These are phyloP conservation scores for Onychomys leucogaster DNA, from an alignment of 2,797 vertebrate genomes.

Conservation along the genomic window DNA sequence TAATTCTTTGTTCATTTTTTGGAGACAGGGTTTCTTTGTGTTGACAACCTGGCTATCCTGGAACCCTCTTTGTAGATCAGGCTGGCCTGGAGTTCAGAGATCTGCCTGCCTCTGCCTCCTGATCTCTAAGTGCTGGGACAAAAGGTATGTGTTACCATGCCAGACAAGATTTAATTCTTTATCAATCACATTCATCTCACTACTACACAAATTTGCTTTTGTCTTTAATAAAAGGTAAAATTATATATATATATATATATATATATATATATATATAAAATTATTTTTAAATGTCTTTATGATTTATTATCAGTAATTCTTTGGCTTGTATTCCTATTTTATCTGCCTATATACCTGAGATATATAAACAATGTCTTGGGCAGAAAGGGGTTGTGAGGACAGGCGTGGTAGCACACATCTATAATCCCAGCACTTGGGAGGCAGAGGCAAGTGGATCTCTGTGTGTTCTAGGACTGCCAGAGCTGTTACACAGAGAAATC, in stretches of 20 bases:
- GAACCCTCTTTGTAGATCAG: background rate
- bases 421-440: background rate
- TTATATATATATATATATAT: background rate
- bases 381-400: background rate
- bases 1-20: background rate
- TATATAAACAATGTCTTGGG: background rate
- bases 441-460: background rate
- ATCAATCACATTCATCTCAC: background rate
- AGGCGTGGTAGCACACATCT: background rate
- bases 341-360: background rate
- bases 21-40: background rate
- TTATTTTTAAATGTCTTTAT: background rate
- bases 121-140: background rate
- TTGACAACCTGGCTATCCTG: background rate
- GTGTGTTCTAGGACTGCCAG: background rate
- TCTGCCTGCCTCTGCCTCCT: background rate
- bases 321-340: background rate
- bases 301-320: background rate
- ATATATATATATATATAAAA: background rate
- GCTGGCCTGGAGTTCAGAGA: background rate
- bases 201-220: background rate
- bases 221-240: conserved; percentile 1
- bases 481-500: background rate
- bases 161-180: background rate
- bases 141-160: background rate